Conservation (phyloP, 2,888 invertebrate genomes). For the Phaonia tiefii region DNA sequence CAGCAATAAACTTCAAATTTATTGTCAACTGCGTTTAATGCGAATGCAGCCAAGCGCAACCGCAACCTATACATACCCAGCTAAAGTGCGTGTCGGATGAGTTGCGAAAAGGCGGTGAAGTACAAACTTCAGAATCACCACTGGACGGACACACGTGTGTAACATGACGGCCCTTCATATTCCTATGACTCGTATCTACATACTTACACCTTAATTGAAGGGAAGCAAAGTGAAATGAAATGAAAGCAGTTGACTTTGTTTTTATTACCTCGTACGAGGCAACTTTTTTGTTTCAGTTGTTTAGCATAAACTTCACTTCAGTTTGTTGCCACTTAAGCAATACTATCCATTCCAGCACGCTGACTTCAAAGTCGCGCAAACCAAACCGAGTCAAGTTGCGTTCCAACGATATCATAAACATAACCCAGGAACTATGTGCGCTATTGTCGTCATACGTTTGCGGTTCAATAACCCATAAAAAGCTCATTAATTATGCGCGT, state of each 20-base stretch:
- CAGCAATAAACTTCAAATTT: constrained; percentile 77
- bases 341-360: not conserved
- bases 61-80: constrained; percentile 50
- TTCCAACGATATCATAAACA: constrained; percentile 20
- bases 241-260: constrained; percentile 55
- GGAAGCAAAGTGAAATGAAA: constrained; percentile 63
- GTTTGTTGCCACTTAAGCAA: constrained; percentile 23
- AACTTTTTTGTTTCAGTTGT: not conserved
- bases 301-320: not conserved
- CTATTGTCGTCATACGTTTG: constrained; percentile 64
- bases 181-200: not conserved
- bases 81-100: too few species aligned
- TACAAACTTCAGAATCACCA: constrained; percentile 43
- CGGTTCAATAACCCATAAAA: constrained; percentile 80
- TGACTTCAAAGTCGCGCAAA: not conserved
- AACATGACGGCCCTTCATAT: not conserved
- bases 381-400: not conserved
- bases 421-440: not conserved
- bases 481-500: constrained; percentile 80
- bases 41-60: constrained; percentile 78
- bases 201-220: constrained; percentile 36
- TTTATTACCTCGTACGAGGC: constrained; percentile 18
- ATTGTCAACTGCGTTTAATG: constrained; percentile 76
- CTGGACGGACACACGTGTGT: constrained; percentile 3
- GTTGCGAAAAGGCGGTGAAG: not conserved